Base-by-base conservation (phyloP, 2,888 invertebrate species). In the Stenurella melanura region DNA sequence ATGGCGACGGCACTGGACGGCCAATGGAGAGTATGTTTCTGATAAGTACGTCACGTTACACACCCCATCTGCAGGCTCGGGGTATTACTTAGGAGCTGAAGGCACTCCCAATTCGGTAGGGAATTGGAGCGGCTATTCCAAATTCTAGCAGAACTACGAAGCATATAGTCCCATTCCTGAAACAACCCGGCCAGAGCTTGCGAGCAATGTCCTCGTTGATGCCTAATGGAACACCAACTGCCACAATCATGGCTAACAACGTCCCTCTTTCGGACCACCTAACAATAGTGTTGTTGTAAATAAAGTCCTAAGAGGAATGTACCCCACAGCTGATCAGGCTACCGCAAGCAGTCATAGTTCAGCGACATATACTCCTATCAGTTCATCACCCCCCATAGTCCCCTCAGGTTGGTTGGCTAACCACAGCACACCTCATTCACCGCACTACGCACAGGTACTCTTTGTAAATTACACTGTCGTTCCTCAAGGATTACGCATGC, bases 281-380 rank as follows among this genome's bases (percentile, higher is more conserved):
- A 80, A 83, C 73, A 87, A 87, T 69, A 82, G 86, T 10, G 88
- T 87, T 79, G 87, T 88, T 76, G 85, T 85, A 18, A 88, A 86
- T 80, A 89, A 89, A 85, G 89, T 87, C 74, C 83, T 90, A 81
- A 88, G 88, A 83, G 86, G 87, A 76, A 89, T 90, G 82, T 90
- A 90, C 82, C 89, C 89, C 66, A 84, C 88, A 75, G 86, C 89
- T 60, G 90, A 90, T 86, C 90, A 89, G 81, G 89, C 89, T 86
- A 94, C 94, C 90, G 93, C 96, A 85, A 96, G 96, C 87, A 96
- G 96, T 90, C 96, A 95, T 91, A 95, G 97, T 91, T 97, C 97
- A 87, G 97, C 97, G 88, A 97, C 97, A 81, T 96, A 96, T 86
- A 97, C 98, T 78, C 98, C 98, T 78, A 97, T 97, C 85, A 97